Evolutionary conservation across 2,888 invertebrate species (phyloP).

Genomic region (Arctia plantaginis): DNA sequence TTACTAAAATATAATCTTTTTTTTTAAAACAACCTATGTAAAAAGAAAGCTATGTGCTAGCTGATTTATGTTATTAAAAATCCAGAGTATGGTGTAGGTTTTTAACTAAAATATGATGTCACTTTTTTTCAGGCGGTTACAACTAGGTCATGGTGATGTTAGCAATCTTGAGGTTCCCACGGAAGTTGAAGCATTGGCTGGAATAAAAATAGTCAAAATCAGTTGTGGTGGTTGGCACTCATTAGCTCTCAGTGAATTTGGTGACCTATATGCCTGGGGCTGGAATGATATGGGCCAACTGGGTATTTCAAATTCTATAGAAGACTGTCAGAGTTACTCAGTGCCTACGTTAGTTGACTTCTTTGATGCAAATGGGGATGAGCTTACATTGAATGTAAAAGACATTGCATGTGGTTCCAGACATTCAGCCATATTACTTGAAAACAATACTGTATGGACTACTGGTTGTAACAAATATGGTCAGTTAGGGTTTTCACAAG

Average conservation of each 20-base stretch:
- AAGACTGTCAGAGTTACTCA: constrained; percentile 61
- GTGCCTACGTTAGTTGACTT: constrained; percentile 75
- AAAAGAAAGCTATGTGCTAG: background rate
- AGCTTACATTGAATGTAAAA: constrained; percentile 81
- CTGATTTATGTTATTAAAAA: too few species aligned
- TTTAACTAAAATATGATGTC: background rate
- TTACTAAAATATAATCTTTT: background rate
- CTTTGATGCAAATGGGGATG: constrained; percentile 71
- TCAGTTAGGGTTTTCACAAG: constrained; percentile 87
- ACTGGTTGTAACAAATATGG: constrained; percentile 94
- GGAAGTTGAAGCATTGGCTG: constrained; percentile 91
- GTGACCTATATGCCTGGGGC: constrained; percentile 96
- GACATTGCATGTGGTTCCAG: constrained; percentile 91
- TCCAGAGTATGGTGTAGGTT: background rate
- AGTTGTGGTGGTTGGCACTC: constrained; percentile 96
- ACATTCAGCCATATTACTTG: constrained; percentile 90
- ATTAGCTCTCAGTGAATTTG: constrained; percentile 91
- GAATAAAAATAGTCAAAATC: constrained; percentile 90
- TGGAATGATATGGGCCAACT: constrained; percentile 96
- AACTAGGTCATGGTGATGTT: constrained; percentile 93
- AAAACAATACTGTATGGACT: constrained; percentile 89
- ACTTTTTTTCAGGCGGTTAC: constrained; percentile 90
- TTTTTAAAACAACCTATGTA: too few species aligned
- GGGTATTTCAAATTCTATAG: constrained; percentile 83
- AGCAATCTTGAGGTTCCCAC: constrained; percentile 88